These are phyloP conservation scores for Nasonia giraulti DNA, from an alignment of 1,140 invertebrate species.

Conservation along the genomic window DNA sequence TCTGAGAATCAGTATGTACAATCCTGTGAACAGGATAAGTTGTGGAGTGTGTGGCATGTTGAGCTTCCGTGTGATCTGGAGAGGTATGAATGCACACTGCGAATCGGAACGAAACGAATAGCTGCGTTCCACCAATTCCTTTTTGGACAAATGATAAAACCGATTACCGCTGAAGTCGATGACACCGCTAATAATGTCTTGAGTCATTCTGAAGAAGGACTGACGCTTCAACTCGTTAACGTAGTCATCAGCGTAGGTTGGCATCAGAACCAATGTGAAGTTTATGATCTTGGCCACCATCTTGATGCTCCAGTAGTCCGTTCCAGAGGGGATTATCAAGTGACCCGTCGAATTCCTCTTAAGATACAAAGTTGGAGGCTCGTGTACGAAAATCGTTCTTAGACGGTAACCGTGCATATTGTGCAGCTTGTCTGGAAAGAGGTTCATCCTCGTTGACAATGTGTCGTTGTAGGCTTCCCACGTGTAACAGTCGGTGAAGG, in stretches of 20 bases:
- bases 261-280: constrained; percentile 2
- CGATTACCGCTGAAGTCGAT: neutral
- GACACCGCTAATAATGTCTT: neutral
- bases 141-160: neutral
- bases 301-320: neutral
- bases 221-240: neutral
- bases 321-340: neutral
- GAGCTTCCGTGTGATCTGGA: neutral
- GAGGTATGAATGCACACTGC: neutral
- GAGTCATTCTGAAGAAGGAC: neutral
- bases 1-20: neutral
- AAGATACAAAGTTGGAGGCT: neutral
- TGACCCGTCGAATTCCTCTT: neutral
- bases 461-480: neutral
- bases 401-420: constrained; percentile 41
- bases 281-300: neutral
- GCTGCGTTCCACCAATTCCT: neutral
- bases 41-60: neutral
- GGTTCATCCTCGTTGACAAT: neutral
- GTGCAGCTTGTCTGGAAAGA: constrained; percentile 38
- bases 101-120: neutral
- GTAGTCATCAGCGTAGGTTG: neutral
- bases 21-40: neutral
- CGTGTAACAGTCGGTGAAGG: constrained; percentile 6
- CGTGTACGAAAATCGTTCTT: neutral